Evolutionary conservation across 1,140 invertebrate genomes (phyloP).

Genomic region (Achatina immaculata): DNA sequence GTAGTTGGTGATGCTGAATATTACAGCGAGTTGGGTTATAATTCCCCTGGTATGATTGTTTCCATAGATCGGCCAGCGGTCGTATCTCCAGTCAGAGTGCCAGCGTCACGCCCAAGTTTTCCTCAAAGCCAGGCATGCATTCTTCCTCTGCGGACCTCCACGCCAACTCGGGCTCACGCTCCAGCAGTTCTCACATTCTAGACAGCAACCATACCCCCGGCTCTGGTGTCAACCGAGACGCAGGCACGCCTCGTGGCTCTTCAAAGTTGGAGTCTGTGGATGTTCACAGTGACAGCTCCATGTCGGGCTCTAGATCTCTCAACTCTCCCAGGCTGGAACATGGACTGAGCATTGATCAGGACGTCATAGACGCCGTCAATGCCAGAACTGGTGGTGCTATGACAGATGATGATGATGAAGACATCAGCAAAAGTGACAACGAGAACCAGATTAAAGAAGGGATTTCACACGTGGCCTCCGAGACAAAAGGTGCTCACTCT

Average conservation of each 20-base stretch:
- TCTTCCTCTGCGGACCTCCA: slow-evolving; percentile 61
- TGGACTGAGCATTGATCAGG: slow-evolving; percentile 38
- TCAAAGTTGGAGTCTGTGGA: slow-evolving; percentile 57
- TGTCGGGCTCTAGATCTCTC: slow-evolving; percentile 62
- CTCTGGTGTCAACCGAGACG: not conserved
- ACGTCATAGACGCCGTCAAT: slow-evolving; percentile 40
- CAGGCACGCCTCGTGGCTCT: slow-evolving; percentile 35
- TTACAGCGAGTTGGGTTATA: too few species aligned
- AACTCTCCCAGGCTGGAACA: slow-evolving; percentile 57
- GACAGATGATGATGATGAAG: slow-evolving; percentile 24
- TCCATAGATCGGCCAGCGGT: slow-evolving; percentile 66
- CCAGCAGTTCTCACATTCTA: slow-evolving; percentile 67
- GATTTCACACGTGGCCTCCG: slow-evolving; percentile 24
- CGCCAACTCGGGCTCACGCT: slow-evolving; percentile 66
- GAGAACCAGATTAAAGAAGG: slow-evolving; percentile 7
- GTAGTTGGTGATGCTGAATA: too few species aligned
- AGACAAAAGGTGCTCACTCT: slow-evolving; percentile 33
- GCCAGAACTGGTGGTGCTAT: slow-evolving; percentile 36
- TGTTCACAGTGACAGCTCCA: slow-evolving; percentile 64
- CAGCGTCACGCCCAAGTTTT: slow-evolving; percentile 67
- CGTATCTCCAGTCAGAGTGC: slow-evolving; percentile 65
- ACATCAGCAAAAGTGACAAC: not conserved
- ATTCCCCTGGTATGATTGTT: too few species aligned
- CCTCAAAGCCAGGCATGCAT: slow-evolving; percentile 57
- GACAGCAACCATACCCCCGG: slow-evolving; percentile 41